phyloP scores from a whole-genome alignment of 2,888 invertebrate genomes.

The Bhutanitis thaidina region DNA sequence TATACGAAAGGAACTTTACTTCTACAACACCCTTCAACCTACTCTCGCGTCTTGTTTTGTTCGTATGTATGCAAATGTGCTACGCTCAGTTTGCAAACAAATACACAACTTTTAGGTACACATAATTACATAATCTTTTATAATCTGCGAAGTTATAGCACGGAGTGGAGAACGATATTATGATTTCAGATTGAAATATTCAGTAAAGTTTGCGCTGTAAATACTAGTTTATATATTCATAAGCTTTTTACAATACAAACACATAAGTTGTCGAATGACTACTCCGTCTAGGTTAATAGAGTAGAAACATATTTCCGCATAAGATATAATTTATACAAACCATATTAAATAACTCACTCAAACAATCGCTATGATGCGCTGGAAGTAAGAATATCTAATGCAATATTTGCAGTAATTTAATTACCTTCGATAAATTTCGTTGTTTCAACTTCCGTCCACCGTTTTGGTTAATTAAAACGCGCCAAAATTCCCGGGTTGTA shows the following conservation, averaged over 20 bases:
- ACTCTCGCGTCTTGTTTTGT: slow-evolving; percentile 49
- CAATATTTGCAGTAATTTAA: slow-evolving; percentile 25
- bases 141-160: slow-evolving; percentile 10
- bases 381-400: no score
- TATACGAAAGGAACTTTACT: slow-evolving; percentile 64
- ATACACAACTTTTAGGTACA: slow-evolving; percentile 57
- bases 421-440: slow-evolving; percentile 30
- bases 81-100: slow-evolving; percentile 60
- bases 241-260: no score
- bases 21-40: slow-evolving; percentile 58
- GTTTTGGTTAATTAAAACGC: slow-evolving; percentile 74
- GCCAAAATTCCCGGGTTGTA: slow-evolving; percentile 66
- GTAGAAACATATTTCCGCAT: no score
- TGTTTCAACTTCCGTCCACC: slow-evolving; percentile 34
- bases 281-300: no score
- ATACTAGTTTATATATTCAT: no score
- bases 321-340: no score
- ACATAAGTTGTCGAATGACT: no score
- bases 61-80: slow-evolving; percentile 71
- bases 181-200: slow-evolving; percentile 1
- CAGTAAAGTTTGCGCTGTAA: not conserved
- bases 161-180: not conserved
- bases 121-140: slow-evolving; percentile 21
- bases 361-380: no score
- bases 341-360: no score